Base-by-base conservation (phyloP, 2,113 vertebrate species). In the Corythaixoides concolor region DNA sequence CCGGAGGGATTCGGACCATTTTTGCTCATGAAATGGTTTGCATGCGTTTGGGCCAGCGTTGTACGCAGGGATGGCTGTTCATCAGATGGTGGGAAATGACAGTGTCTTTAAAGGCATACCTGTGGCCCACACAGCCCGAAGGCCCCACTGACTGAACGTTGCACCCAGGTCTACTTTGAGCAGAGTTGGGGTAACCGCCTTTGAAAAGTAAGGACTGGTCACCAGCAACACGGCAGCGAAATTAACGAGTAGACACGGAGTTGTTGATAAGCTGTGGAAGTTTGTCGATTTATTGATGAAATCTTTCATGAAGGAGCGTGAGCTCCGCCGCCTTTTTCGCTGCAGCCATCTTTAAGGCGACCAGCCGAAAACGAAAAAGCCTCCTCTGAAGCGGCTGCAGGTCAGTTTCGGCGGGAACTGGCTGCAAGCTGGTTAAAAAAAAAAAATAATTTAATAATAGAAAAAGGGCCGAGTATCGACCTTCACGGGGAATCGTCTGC, bases 21-120 rank as follows among this genome's bases (percentile, higher is more conserved):
- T 59, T 5, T 11, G 24, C 21, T 8, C 1, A 2, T 7, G 47
- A 5, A 19, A 21, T 1, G 1, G 28, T 32, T 7, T 13, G 33
- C 8, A 28, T 0, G 2, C 3, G 3, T 28, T 23, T 1, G 13
- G 41, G 37, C 24, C 49, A 14, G 22, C 0, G 2, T 5, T 0
- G 2, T 49, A 3, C 4, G 0, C 2, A 15, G n/a, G 60, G 18
- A 27, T 3, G 6, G 47, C 32, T 27, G 50, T 24, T 72, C 0
- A 2, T 3, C 32, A 37, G n/a, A 3, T 20, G 13, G 5, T 30
- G 22, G 41, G 9, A 23, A 13, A 24, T 0, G 3, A 30, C 9
- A 0, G 55, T 7, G 41, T 28, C 26, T 41, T 12, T 32, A 32
- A 32, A 33, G 16, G 62, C 1, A 2, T 3, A 15, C 37, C 45